Conservation (phyloP, 2,888 invertebrate species). For the Mechanitis messenoides region DNA sequence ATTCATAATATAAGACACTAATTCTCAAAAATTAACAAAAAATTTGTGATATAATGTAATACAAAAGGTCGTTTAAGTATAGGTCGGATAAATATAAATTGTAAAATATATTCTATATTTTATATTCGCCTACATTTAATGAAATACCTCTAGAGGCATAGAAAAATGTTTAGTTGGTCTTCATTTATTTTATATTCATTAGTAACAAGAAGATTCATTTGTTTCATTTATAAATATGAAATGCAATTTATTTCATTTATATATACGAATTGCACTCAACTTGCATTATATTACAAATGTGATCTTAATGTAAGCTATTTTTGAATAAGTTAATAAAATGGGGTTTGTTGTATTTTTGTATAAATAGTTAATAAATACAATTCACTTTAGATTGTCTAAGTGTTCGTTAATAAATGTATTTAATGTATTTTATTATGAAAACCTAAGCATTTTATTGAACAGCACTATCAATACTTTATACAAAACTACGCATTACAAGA, state of each 20-base stretch:
- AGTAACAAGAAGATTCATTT: no score
- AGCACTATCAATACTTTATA: slow-evolving; percentile 6
- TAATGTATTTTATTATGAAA: slow-evolving; percentile 25
- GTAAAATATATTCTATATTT: not conserved
- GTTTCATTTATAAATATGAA: slow-evolving; percentile 3
- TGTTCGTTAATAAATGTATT: slow-evolving; percentile 53
- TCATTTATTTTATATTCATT: not conserved
- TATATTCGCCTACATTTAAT: no score
- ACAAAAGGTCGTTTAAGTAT: not conserved
- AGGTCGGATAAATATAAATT: not conserved
- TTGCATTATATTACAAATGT: slow-evolving; percentile 18
- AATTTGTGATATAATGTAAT: slow-evolving; percentile 5
- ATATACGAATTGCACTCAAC: not conserved
- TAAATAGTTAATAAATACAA: slow-evolving; percentile 15
- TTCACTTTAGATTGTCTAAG: slow-evolving; percentile 24
- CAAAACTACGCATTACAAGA: slow-evolving; percentile 1
- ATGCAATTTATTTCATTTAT: no score
- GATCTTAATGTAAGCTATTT: slow-evolving; percentile 25
- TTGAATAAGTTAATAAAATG: slow-evolving; percentile 13
- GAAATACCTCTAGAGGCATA: not conserved
- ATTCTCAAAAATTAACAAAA: slow-evolving; percentile 6
- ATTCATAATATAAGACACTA: slow-evolving; percentile 1
- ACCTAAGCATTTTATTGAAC: slow-evolving; percentile 12
- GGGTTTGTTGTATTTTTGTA: slow-evolving; percentile 20
- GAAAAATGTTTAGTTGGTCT: not conserved